Conservation (phyloP, 2,888 invertebrate species). For the Orchestes rusci region DNA sequence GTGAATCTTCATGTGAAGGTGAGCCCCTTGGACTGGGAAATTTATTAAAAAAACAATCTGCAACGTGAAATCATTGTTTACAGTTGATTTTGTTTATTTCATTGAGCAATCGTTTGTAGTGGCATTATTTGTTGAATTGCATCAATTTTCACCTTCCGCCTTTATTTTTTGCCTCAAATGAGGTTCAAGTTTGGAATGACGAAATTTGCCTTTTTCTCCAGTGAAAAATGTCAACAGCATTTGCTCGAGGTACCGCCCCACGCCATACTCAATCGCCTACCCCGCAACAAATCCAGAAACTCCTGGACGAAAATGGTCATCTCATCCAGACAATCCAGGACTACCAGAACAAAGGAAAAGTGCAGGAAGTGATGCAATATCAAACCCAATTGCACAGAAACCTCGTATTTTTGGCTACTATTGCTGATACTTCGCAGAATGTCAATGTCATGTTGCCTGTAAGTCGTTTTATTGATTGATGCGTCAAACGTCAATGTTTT, state of each 20-base stretch:
- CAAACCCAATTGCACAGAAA: slow-evolving; percentile 93
- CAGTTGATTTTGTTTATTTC: too few relatives aligned
- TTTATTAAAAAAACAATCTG: too few relatives aligned
- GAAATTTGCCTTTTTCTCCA: too few relatives aligned
- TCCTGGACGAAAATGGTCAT: slow-evolving; percentile 96
- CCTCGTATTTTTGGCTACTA: slow-evolving; percentile 88
- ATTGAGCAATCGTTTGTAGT: too few relatives aligned
- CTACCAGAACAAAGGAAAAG: slow-evolving; percentile 91
- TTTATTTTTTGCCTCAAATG: too few relatives aligned
- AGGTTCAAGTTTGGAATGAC: too few relatives aligned
- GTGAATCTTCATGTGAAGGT: too few relatives aligned
- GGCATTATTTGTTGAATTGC: too few relatives aligned
- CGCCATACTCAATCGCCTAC: slow-evolving; percentile 71
- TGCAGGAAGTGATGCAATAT: slow-evolving; percentile 87
- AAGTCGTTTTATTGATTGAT: too few relatives aligned
- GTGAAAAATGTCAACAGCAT: slow-evolving; percentile 63
- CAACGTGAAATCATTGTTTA: too few relatives aligned
- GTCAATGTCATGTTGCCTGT: slow-evolving; percentile 85
- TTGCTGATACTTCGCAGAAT: slow-evolving; percentile 95
- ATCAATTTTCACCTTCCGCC: too few relatives aligned
- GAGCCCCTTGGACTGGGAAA: too few relatives aligned
- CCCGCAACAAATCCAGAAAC: slow-evolving; percentile 85
- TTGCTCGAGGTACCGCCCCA: slow-evolving; percentile 64
- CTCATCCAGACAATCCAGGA: slow-evolving; percentile 96
- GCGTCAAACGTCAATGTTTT: background rate